Percentiles rank a stretch among this genome's conserved stretches.
Conservation (phyloP, 2,888 invertebrate species). For the Apoderus coryli region DNA sequence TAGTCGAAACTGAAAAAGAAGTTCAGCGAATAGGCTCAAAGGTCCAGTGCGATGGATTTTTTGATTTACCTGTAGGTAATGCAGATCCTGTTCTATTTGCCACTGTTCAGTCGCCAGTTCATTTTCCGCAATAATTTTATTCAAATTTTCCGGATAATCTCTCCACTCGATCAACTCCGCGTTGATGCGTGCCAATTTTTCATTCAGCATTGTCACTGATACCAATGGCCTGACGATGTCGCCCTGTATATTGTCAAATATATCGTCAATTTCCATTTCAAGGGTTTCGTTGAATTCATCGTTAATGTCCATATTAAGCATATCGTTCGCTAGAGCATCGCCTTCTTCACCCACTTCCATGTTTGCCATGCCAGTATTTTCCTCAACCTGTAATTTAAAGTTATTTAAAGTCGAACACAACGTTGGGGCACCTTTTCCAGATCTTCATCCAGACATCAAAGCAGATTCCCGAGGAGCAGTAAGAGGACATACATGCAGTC, state of each 20-base stretch:
- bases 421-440: too few relatives aligned
- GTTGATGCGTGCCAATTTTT: slow-evolving; percentile 6
- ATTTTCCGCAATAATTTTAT: slow-evolving; percentile 9
- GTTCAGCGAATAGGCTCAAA: too few relatives aligned
- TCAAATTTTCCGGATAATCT: slow-evolving; percentile 2
- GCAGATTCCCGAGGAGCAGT: too few relatives aligned
- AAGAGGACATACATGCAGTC: too few relatives aligned
- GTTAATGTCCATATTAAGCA: too few relatives aligned
- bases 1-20: too few relatives aligned
- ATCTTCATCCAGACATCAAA: too few relatives aligned
- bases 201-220: slow-evolving; percentile 9
- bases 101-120: slow-evolving; percentile 10
- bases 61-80: slow-evolving; percentile 13
- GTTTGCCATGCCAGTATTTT: slow-evolving; percentile 8
- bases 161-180: neutral
- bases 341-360: slow-evolving; percentile 5
- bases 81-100: slow-evolving; percentile 11
- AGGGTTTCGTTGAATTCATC: too few relatives aligned
- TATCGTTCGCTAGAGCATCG: too few relatives aligned
- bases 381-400: too few relatives aligned
- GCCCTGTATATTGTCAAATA: slow-evolving; percentile 12
- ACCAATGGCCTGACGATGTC: slow-evolving; percentile 5
- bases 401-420: too few relatives aligned
- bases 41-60: neutral
- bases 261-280: too few relatives aligned